These are phyloP conservation scores for Theodoxus fluviatilis DNA, from an alignment of 2,888 invertebrate species.

Conservation along the genomic window DNA sequence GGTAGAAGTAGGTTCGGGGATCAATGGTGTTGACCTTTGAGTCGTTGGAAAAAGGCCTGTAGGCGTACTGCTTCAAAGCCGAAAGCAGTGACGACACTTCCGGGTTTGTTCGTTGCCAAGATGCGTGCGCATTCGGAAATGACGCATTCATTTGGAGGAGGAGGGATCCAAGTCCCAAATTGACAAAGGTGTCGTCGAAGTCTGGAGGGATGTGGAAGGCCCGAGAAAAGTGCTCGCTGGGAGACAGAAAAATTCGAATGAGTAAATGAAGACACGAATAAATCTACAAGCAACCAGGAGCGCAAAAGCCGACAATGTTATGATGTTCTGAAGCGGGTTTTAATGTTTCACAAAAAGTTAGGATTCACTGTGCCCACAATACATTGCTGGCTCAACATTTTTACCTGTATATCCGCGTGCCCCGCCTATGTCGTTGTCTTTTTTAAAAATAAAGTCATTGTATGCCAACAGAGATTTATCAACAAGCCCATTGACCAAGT, in stretches of 20 bases:
- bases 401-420: too few species aligned
- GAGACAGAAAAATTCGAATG: slow-evolving; percentile 11
- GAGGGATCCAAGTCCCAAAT: slow-evolving; percentile 53
- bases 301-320: too few species aligned
- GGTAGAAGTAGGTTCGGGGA: slow-evolving; percentile 52
- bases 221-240: slow-evolving; percentile 34
- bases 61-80: slow-evolving; percentile 52
- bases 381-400: too few species aligned
- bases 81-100: slow-evolving; percentile 34
- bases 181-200: slow-evolving; percentile 60
- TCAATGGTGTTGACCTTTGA: slow-evolving; percentile 48
- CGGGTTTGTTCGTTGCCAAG: too few species aligned
- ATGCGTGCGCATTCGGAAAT: too few species aligned
- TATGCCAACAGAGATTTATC: too few species aligned
- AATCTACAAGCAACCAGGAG: not conserved
- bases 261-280: not conserved
- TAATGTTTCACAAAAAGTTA: too few species aligned
- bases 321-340: too few species aligned
- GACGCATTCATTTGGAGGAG: slow-evolving; percentile 43
- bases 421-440: too few species aligned
- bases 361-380: too few species aligned
- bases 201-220: slow-evolving; percentile 57
- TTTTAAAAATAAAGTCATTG: too few species aligned
- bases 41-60: slow-evolving; percentile 45
- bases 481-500: too few species aligned